Evolutionary conservation across 2,888 invertebrate species (phyloP).

Genomic region (Epinotia ramella): DNA sequence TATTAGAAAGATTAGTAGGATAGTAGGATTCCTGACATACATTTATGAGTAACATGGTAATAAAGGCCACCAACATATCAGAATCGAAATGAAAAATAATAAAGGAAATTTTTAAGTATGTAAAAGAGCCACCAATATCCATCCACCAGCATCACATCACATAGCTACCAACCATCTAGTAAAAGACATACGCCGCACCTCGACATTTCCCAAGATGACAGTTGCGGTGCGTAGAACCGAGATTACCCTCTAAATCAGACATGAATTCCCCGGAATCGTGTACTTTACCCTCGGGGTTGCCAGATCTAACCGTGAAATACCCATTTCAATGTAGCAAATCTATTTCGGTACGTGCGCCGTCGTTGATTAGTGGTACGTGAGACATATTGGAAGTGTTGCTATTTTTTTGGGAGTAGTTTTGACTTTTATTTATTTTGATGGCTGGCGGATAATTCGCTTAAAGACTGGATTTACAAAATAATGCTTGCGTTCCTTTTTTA

Average conservation of each 20-base stretch:
- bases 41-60: too few species aligned
- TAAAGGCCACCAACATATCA: too few species aligned
- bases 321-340: conserved; percentile 46
- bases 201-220: conserved; percentile 43
- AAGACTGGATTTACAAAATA: background rate
- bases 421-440: background rate
- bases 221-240: conserved; percentile 40
- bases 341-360: conserved; percentile 34
- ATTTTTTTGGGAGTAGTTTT: background rate
- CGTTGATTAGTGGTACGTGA: conserved; percentile 30
- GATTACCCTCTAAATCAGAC: conserved; percentile 46
- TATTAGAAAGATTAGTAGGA: too few species aligned
- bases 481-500: too few species aligned
- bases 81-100: too few species aligned
- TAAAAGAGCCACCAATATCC: background rate
- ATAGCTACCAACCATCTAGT: conserved; percentile 38
- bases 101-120: background rate
- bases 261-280: conserved; percentile 42
- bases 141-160: conserved; percentile 7
- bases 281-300: conserved; percentile 43
- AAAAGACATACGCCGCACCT: conserved; percentile 18
- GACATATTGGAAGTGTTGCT: background rate
- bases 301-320: conserved; percentile 40
- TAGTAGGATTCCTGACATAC: too few species aligned
- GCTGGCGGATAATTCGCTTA: background rate